Evolutionary conservation across 2,888 invertebrate species (phyloP), one percentile per base, ranked within the genome.

Genomic region (Nesidiocoris tenuis): DNA sequence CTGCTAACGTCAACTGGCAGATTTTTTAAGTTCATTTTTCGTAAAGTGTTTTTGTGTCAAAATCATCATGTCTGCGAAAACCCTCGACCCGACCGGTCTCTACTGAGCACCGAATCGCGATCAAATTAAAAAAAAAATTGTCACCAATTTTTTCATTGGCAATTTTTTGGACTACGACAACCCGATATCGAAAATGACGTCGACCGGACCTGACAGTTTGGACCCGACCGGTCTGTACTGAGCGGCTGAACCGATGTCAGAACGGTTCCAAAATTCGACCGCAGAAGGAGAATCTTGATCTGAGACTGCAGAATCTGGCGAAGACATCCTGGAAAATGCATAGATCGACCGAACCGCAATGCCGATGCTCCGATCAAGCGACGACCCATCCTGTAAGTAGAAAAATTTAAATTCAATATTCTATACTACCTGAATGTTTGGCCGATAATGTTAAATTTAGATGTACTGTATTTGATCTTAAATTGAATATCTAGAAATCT

Each of bases 161-260:
- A 19, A n/a, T 55, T 67, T 21, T 12, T 21, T 67, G 19, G 54
- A 67, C 22, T 7, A 12, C 21, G 23, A 21, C 3, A n/a, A 21
- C 16, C 19, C 19, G 25, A 39, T 17, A 18, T 54, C 67, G 59
- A 22, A 39, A 72, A 72, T 63, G 63, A 39, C 17, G 59, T 65
- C 55, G 25, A 66, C 63, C 63, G 74, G 64, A 63, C 74, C 74
- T 18, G 66, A 75, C 57, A 75, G 66, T 25, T 61, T 75, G 59
- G 74, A 75, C 74, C 74, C 74, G 5, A 75, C 74, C 66, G 74
- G 74, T 65, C 74, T 75, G 39, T 75, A 75, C 74, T 75, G 66
- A 75, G 23, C 23, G 66, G 19, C 12, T 7, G 39, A 39, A 39
- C 39, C 39, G 39, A 3, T 39, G 39, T 39, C 39, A 7, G 12